Percentiles rank a stretch among this genome's conserved stretches.
phyloP scores from a whole-genome alignment of 2,797 vertebrate genomes.

The Argentina silus region DNA sequence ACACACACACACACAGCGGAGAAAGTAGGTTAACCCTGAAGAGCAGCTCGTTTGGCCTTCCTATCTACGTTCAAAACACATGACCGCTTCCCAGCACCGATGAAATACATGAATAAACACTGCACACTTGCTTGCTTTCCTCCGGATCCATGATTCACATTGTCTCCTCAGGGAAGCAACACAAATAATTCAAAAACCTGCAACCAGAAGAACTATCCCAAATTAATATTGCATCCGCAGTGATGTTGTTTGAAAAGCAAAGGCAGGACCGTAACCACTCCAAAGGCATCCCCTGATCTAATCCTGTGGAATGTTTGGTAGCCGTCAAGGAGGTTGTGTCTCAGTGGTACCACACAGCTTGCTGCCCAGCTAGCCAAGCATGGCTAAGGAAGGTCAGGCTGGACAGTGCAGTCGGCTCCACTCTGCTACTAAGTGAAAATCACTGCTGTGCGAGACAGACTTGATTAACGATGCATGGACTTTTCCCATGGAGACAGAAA shows the following conservation, averaged over 20 bases:
- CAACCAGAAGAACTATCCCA: conserved; percentile 42
- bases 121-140: conserved; percentile 29
- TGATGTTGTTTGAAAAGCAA: conserved; percentile 60
- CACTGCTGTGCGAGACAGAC: conserved; percentile 69
- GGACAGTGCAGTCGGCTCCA: too few species aligned
- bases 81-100: conserved; percentile 7
- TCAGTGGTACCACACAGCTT: conserved; percentile 40
- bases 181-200: conserved; percentile 54
- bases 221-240: conserved; percentile 63
- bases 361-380: conserved; percentile 46
- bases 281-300: conserved; percentile 43
- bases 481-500: conserved; percentile 64
- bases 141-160: conserved; percentile 20
- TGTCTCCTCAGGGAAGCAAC: conserved; percentile 45
- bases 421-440: conserved; percentile 50
- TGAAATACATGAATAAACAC: conserved; percentile 47
- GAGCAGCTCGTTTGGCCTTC: background rate
- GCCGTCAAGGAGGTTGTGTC: conserved; percentile 34
- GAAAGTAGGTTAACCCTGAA: background rate
- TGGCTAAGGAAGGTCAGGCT: conserved; percentile 64
- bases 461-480: conserved; percentile 75
- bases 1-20: conserved; percentile 16
- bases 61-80: background rate
- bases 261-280: conserved; percentile 42
- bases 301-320: conserved; percentile 52